Evolutionary conservation across 2,888 invertebrate species (phyloP), one percentile per base, ranked within the genome.

Genomic region (Strigamia maritima): DNA sequence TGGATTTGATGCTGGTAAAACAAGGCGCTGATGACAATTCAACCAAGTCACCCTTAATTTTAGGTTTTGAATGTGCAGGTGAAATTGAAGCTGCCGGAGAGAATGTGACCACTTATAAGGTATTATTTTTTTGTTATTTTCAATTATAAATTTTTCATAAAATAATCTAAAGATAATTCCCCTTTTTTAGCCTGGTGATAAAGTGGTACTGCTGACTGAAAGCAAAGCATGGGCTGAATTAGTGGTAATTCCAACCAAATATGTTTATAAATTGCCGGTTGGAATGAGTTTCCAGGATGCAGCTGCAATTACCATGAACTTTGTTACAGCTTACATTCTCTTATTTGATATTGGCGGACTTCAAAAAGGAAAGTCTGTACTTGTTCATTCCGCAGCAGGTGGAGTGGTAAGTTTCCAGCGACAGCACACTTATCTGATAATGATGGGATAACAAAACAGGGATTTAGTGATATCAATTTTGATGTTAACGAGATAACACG

Each of bases 11-110:
- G 90, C n/a, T 49, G n/a, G 92, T 93, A 80, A 90, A 94, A 74
- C 93, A 94, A 87, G 95, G 94, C 6, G 92, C 92, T 80, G 92
- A 94, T 83, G 94, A 94, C 86, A 92, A 93, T 14, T 92, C 92
- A 0, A 94, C 94, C n/a, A 95, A 95, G 87, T 93, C 93, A 6
- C 95, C 95, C 4, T 92, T 94, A 87, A 92, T 93, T 85, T 90
- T 94, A 85, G 95, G 95, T 80, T 93, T 94, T 84, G 95, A 95
- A 86, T 94, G 94, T 86, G 92, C 94, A 79, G 95, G 95, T 78
- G 92, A 92, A 84, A 90, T 94, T 82, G 93, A 92, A 85, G 91
- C 91, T 84, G 89, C 93, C 81, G 93, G 92, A 82, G 92, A 93
- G 85, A 92, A 91, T 65, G 93, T 93, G 81, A 91, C 92, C 85